Conservation (phyloP, 2,797 vertebrate genomes). For the Bryconaethiops microstoma region DNA sequence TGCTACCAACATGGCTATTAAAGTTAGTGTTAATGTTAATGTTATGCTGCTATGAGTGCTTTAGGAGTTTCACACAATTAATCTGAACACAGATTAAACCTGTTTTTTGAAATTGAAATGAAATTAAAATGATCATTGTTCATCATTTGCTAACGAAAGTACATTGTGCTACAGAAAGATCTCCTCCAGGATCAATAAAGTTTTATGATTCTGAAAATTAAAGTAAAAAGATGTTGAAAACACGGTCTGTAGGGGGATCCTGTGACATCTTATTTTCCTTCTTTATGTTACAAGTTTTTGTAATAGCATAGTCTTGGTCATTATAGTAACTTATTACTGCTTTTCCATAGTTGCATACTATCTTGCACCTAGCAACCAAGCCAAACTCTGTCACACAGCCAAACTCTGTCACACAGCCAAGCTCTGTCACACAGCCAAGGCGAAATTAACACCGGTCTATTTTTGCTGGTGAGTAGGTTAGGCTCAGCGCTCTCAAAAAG, state of each 20-base stretch:
- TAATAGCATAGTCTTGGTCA: background rate
- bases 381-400: background rate
- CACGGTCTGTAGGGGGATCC: background rate
- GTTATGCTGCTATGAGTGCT: no score
- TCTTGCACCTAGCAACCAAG: background rate
- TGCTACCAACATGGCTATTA: no score
- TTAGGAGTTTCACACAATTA: background rate
- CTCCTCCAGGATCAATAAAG: no score
- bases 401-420: background rate
- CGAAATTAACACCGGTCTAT: background rate
- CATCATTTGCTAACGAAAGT: background rate
- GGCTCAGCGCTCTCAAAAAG: background rate
- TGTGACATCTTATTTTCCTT: background rate
- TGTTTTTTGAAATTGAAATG: background rate
- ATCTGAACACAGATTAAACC: background rate
- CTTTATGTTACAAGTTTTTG: background rate
- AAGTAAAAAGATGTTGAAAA: background rate
- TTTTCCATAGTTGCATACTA: background rate
- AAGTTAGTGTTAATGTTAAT: no score
- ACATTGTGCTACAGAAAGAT: background rate
- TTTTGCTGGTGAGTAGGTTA: background rate
- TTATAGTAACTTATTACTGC: background rate
- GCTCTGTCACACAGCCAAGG: background rate
- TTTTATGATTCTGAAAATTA: no score
- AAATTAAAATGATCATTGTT: background rate